Conservation (phyloP, 1,140 invertebrate species). For the Rhyacophila brunnea region DNA sequence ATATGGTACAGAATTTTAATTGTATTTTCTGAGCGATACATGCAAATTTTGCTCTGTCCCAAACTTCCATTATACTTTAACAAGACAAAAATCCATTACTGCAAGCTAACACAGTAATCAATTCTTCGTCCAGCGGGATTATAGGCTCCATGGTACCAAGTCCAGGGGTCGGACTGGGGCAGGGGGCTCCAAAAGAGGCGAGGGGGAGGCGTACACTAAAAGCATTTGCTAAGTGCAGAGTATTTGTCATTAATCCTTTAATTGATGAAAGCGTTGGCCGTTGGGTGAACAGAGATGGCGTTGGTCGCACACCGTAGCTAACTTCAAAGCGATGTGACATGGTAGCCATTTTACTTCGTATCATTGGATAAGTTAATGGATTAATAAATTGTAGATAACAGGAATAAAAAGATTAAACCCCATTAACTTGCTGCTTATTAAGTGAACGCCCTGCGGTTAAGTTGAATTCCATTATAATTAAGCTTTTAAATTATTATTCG, state of each 20-base stretch:
- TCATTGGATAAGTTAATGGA: no score
- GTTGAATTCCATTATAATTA: no score
- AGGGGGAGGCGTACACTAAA: constrained; percentile 26
- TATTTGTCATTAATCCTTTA: constrained; percentile 38
- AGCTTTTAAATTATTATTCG: no score
- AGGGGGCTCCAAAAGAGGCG: constrained; percentile 5
- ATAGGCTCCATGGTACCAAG: constrained; percentile 8
- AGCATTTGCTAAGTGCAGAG: constrained; percentile 36
- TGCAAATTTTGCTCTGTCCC: constrained; percentile 29
- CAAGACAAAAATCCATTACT: constrained; percentile 37
- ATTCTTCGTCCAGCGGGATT: constrained; percentile 33
- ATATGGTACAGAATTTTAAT: no score
- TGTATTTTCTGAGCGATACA: no score
- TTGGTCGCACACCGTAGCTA: constrained; percentile 6
- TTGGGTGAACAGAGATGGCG: constrained; percentile 20
- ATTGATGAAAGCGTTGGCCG: constrained; percentile 31
- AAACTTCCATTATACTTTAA: constrained; percentile 34
- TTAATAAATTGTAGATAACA: no score
- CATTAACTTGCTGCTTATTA: no score
- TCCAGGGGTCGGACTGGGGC: background rate
- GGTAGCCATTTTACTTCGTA: no score
- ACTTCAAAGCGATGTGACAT: no score
- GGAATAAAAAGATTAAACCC: no score
- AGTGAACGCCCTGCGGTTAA: no score
- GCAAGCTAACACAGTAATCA: constrained; percentile 34